Evolutionary conservation across 2,113 vertebrate genomes (phyloP).

Genomic region (Tonatia bakeri): DNA sequence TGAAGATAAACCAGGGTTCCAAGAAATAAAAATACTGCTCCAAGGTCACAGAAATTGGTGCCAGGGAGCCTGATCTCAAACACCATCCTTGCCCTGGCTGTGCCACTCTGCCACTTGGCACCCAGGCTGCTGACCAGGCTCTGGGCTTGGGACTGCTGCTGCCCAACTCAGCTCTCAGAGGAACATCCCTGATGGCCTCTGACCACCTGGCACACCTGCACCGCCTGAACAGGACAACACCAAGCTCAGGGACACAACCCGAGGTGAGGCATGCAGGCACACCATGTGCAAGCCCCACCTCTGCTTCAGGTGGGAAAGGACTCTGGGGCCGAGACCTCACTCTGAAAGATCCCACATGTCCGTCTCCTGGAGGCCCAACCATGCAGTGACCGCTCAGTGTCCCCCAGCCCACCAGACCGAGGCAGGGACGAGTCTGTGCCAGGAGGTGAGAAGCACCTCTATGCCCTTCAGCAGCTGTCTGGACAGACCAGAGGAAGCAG

Average conservation of each 20-base stretch:
- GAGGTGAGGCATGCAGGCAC: accelerated
- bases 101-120: no score
- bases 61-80: neutral
- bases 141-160: neutral
- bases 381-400: neutral
- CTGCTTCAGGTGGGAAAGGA: neutral
- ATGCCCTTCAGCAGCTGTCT: neutral
- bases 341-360: neutral
- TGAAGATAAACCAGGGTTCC: neutral
- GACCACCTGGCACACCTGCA: neutral
- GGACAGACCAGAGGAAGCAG: neutral
- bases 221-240: neutral
- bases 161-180: neutral
- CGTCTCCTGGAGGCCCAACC: neutral
- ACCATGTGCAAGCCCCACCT: accelerated
- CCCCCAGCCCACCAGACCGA: neutral
- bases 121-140: neutral
- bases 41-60: neutral
- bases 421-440: neutral
- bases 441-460: neutral
- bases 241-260: neutral
- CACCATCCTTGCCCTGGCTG: neutral
- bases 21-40: neutral
- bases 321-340: neutral
- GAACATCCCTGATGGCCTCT: neutral